Percentiles rank a stretch among this genome's conserved stretches.
Evolutionary conservation across 2,888 invertebrate species (phyloP).

Genomic region (Lasioglossum figueresi): DNA sequence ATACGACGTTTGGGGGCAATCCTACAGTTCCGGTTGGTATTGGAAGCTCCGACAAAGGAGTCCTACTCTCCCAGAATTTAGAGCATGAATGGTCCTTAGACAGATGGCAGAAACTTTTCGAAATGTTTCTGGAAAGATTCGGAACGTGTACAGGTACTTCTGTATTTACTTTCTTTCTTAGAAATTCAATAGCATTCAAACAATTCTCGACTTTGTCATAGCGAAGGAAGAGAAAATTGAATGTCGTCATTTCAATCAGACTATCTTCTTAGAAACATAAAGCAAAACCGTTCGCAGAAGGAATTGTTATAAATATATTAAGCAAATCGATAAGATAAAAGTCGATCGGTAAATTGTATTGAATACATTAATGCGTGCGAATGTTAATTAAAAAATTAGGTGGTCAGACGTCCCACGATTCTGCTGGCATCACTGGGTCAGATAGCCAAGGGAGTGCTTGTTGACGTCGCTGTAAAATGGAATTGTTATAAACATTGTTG

Average conservation of each 20-base stretch:
- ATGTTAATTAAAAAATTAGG: too few species aligned
- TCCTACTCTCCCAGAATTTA: conserved; percentile 55
- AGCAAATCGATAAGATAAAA: too few species aligned
- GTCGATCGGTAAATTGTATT: too few species aligned
- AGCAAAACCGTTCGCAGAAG: too few species aligned
- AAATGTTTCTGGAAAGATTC: conserved; percentile 23
- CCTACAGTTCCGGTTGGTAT: conserved; percentile 62
- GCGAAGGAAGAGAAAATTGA: background rate
- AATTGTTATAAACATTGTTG: too few species aligned
- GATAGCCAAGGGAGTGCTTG: too few species aligned
- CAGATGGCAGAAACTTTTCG: conserved; percentile 50
- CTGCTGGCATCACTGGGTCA: too few species aligned
- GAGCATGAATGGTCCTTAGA: conserved; percentile 50
- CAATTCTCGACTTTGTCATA: background rate
- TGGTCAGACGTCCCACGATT: too few species aligned
- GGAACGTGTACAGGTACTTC: background rate
- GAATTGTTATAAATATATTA: too few species aligned
- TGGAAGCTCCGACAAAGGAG: conserved; percentile 43
- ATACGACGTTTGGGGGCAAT: conserved; percentile 75
- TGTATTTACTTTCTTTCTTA: background rate
- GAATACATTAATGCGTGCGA: too few species aligned
- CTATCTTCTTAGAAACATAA: background rate
- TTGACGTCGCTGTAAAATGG: too few species aligned
- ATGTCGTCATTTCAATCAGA: background rate
- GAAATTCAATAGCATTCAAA: background rate